Conservation (phyloP, 2,113 vertebrate species). For the Caloenas nicobarica region DNA sequence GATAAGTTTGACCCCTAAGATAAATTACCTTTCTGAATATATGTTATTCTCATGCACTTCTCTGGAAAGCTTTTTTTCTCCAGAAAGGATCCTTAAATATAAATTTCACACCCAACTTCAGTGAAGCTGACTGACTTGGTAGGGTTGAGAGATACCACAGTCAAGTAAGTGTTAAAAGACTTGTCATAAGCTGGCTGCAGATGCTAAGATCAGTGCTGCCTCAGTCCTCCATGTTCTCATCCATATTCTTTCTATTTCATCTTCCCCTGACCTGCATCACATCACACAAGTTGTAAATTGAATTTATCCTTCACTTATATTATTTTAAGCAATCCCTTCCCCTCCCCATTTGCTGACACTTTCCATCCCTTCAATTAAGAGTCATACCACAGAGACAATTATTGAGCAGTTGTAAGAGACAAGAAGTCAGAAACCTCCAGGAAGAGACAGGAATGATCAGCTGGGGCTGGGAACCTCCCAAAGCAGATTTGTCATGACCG, state of each 20-base stretch:
- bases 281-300: not conserved
- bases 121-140: not conserved
- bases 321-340: not conserved
- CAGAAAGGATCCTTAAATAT: not conserved
- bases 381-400: not conserved
- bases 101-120: not conserved
- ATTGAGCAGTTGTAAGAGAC: not conserved
- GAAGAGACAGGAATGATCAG: not conserved
- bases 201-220: not conserved
- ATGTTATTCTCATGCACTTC: not conserved
- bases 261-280: not conserved
- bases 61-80: not conserved
- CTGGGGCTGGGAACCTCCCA: not conserved
- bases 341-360: not conserved
- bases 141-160: not conserved
- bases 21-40: not conserved
- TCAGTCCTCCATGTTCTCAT: not conserved
- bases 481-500: not conserved
- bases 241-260: not conserved
- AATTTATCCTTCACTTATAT: not conserved
- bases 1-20: not conserved
- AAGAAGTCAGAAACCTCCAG: not conserved
- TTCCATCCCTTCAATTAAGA: not conserved
- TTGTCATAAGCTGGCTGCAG: not conserved
- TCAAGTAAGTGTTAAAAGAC: not conserved